Conservation (phyloP, 64 coral and sea anemone species). For the Acropora yongei region DNA sequence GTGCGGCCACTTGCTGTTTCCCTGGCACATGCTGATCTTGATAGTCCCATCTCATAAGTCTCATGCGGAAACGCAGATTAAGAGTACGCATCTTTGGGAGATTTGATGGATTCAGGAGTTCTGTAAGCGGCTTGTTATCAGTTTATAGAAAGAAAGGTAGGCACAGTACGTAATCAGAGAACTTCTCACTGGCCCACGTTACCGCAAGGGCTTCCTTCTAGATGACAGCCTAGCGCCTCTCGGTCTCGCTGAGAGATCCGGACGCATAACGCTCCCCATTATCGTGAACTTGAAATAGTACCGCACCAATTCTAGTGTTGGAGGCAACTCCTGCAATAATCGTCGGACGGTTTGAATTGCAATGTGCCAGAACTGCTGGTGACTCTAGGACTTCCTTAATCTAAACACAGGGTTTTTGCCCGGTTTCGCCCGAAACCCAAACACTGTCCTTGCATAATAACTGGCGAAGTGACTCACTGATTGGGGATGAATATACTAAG, state of each 20-base stretch:
- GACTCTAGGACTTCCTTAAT: constrained; percentile 53
- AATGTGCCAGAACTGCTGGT: background rate
- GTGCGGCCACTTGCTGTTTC: too few relatives aligned
- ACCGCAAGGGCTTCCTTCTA: background rate
- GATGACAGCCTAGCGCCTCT: constrained; percentile 10
- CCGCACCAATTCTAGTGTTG: too few relatives aligned
- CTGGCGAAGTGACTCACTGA: constrained; percentile 36
- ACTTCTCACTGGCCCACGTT: constrained; percentile 28
- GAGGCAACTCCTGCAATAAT: too few relatives aligned
- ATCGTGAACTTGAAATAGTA: too few relatives aligned
- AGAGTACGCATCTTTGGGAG: too few relatives aligned
- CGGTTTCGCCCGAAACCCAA: constrained; percentile 7
- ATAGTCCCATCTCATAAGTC: too few relatives aligned
- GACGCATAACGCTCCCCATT: too few relatives aligned
- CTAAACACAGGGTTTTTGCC: constrained; percentile 28
- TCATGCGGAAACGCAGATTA: too few relatives aligned
- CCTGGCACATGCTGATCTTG: too few relatives aligned
- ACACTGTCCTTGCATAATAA: constrained; percentile 34
- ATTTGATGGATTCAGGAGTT: background rate
- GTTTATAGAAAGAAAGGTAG: background rate
- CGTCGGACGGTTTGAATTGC: too few relatives aligned
- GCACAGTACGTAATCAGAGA: constrained; percentile 3
- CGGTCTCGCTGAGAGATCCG: constrained; percentile 27
- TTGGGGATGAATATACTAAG: constrained; percentile 12
- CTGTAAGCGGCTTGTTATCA: constrained; percentile 2